A percentile compares a stretch with the other conserved stretches of the same genome.
phyloP scores from a whole-genome alignment of 1,140 invertebrate species.

The Scaptomyza graminum region DNA sequence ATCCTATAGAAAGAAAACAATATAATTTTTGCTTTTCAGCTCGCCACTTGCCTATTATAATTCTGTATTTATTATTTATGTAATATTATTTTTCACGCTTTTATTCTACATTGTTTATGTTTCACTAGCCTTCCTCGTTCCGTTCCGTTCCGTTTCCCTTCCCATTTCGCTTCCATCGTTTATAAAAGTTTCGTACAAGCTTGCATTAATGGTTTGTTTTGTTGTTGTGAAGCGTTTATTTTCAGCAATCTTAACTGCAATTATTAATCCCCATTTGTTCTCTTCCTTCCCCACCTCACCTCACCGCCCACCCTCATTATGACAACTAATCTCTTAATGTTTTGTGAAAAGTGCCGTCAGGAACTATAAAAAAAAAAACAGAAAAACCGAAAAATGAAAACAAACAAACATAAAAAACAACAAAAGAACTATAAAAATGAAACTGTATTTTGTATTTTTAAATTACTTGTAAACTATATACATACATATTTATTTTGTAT shows the following conservation, averaged over 20 bases:
- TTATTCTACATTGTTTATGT: constrained; percentile 34
- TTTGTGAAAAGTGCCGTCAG: constrained; percentile 68
- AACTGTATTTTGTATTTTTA: constrained; percentile 81
- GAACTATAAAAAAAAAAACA: constrained; percentile 43
- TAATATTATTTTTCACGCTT: constrained; percentile 33
- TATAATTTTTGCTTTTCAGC: constrained; percentile 54
- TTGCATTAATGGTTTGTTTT: constrained; percentile 20
- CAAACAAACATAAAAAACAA: background rate
- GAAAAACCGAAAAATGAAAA: constrained; percentile 55
- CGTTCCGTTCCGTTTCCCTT: no score
- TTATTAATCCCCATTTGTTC: constrained; percentile 5
- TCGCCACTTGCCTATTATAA: constrained; percentile 48
- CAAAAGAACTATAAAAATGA: constrained; percentile 69
- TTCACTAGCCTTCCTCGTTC: background rate
- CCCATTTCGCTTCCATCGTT: background rate
- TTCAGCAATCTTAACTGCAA: constrained; percentile 12
- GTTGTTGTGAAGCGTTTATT: constrained; percentile 27
- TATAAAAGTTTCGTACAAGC: constrained; percentile 8
- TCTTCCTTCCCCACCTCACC: constrained; percentile 5
- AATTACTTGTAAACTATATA: constrained; percentile 82
- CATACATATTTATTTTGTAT: constrained; percentile 77
- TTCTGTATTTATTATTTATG: constrained; percentile 51
- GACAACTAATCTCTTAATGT: constrained; percentile 41
- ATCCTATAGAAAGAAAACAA: constrained; percentile 42
- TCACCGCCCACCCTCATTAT: no score